Conservation (phyloP, 2,797 vertebrate genomes). For the Sebastes variabilis region DNA sequence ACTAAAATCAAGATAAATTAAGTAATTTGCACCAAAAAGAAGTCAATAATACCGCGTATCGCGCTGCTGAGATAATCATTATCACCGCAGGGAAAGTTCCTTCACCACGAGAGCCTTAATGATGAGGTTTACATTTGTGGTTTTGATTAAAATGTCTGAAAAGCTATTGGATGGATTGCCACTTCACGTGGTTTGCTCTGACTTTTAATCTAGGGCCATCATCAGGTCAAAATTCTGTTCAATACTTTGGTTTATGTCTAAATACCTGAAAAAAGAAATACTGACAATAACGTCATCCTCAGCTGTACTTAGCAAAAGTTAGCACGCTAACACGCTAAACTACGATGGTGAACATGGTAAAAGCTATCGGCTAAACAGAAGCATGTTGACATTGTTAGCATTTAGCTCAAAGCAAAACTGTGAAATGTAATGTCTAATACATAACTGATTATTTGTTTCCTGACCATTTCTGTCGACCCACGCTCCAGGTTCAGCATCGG, state of each 20-base stretch:
- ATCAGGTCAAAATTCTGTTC: background rate
- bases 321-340: no score
- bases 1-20: no score
- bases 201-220: no score
- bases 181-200: background rate
- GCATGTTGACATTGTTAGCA: background rate
- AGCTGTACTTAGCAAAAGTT: no score
- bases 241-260: background rate
- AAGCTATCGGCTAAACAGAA: background rate
- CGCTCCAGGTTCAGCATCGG: constrained; percentile 92
- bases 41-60: no score
- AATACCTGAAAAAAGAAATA: background rate
- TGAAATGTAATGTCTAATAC: background rate
- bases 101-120: no score
- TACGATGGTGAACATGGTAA: background rate
- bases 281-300: background rate
- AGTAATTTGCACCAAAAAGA: no score
- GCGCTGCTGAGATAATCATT: no score
- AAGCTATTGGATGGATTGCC: background rate
- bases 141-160: no score
- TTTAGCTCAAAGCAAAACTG: background rate
- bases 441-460: background rate
- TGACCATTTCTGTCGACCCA: background rate
- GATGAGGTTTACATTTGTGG: no score
- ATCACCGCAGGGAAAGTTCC: no score